Conservation (phyloP, 2,797 vertebrate species). For the Acanthurus tractus region DNA sequence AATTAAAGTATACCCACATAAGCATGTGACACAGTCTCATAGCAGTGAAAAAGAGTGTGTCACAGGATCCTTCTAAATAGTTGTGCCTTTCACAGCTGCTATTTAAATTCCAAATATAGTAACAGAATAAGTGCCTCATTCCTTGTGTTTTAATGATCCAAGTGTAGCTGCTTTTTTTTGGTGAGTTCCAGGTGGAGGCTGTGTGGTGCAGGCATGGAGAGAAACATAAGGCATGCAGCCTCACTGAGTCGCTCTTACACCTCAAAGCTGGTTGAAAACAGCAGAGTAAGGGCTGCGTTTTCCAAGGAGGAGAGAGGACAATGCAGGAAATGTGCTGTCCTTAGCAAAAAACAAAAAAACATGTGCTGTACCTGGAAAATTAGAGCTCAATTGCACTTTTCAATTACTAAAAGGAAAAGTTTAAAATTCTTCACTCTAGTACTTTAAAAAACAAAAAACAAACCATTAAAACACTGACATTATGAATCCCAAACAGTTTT, state of each 20-base stretch:
- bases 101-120: constrained; percentile 41
- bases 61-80: constrained; percentile 20
- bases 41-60: constrained; percentile 29
- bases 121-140: constrained; percentile 10
- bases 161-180: not conserved
- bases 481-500: no score
- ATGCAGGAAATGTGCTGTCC: constrained; percentile 9
- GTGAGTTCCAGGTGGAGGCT: not conserved
- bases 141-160: constrained; percentile 22
- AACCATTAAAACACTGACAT: no score
- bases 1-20: not conserved
- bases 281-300: not conserved
- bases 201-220: not conserved
- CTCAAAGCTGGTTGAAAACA: not conserved
- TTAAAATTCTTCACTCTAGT: not conserved
- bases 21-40: constrained; percentile 34
- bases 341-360: constrained; percentile 2
- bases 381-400: constrained; percentile 43
- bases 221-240: not conserved
- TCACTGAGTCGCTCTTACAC: not conserved
- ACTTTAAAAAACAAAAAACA: no score
- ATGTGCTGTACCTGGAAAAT: not conserved
- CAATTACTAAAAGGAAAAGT: constrained; percentile 25
- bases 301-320: constrained; percentile 22
- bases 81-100: constrained; percentile 36